phyloP scores from a whole-genome alignment of 2,797 vertebrate species.

The Coregonus sp. region DNA sequence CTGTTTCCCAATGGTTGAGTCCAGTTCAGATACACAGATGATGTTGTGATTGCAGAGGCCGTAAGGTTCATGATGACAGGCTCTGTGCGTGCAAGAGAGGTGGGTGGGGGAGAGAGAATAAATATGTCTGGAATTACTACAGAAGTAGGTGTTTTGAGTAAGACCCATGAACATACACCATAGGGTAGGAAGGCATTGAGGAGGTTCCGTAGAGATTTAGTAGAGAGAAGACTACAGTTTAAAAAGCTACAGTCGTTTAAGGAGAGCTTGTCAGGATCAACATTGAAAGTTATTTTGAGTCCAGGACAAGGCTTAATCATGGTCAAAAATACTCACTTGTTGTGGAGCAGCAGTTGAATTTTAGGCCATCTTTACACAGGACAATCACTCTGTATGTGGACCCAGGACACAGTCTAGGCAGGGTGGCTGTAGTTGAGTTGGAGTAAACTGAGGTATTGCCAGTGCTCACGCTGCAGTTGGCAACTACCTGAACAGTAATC shows the following conservation, averaged over 20 bases:
- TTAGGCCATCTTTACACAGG: neutral
- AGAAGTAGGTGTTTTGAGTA: no score
- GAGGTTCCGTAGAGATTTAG: neutral
- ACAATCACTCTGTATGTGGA: neutral
- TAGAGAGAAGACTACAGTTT: neutral
- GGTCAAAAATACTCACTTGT: conserved; percentile 46
- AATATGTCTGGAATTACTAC: no score
- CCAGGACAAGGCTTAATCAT: neutral
- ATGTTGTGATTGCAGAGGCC: conserved; percentile 14
- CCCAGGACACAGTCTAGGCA: conserved; percentile 37
- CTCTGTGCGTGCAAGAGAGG: conserved; percentile 36
- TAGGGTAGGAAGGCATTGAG: neutral
- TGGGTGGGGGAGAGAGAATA: neutral
- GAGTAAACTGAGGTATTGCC: rapidly evolving
- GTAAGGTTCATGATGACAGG: neutral
- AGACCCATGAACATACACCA: no score
- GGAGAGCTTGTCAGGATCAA: neutral
- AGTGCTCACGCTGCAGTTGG: conserved; percentile 3
- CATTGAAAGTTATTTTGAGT: neutral
- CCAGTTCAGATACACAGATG: conserved; percentile 23
- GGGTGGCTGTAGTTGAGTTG: neutral
- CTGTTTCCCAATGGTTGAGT: conserved; percentile 29
- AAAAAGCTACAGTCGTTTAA: neutral
- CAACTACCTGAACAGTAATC: rapidly evolving
- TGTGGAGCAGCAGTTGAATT: conserved; percentile 29